Base-by-base conservation (phyloP, 2,113 vertebrate genomes). In the Penelope pileata region DNA sequence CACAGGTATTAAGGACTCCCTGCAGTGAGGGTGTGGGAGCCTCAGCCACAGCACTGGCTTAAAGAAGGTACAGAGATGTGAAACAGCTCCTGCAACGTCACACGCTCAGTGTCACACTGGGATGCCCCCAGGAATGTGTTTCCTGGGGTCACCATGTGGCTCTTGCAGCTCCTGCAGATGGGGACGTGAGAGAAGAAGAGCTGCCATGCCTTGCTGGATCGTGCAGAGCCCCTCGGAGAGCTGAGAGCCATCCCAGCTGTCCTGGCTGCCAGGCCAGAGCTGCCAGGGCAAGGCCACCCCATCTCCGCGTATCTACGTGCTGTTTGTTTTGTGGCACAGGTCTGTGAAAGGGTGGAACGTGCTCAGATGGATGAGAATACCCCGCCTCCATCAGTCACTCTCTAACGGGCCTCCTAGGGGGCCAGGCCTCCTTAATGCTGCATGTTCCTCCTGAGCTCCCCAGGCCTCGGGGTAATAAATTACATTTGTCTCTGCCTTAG, bases 391-490 rank as follows among this genome's bases (percentile, higher is more conserved):
- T 96, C 67, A 86, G 91, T 96, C 93, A 86, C 88, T 88, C 90
- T 79, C 84, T 79, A 92, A 96, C 91, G 82, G 67, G 48, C 69
- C 70, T 95, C 91, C 82, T 75, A 9, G 29, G 60, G 83, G 88
- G 54, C 60, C 81, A 38, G n/a, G 54, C 63, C 77, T 93, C 83
- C 93, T 92, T 78, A 81, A 80, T 53, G 76, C 69, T 66, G 75
- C 79, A 3, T 48, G 81, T 94, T 96, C 92, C 83, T 84, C 54
- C 84, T 13, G 75, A 95, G 94, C 21, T 92, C 89, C 87, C 68
- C 85, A 86, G 86, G 94, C 91, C 70, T 64, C 24, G 1, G 75
- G 84, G 77, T 96, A 85, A 97, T 96, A 96, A 96, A 96, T 96
- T 83, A 82, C 88, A 93, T 92, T 96, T 94, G 81, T 91, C 92